Base-by-base conservation (phyloP, 1,140 invertebrate genomes). In the Trichogramma pretiosum region DNA sequence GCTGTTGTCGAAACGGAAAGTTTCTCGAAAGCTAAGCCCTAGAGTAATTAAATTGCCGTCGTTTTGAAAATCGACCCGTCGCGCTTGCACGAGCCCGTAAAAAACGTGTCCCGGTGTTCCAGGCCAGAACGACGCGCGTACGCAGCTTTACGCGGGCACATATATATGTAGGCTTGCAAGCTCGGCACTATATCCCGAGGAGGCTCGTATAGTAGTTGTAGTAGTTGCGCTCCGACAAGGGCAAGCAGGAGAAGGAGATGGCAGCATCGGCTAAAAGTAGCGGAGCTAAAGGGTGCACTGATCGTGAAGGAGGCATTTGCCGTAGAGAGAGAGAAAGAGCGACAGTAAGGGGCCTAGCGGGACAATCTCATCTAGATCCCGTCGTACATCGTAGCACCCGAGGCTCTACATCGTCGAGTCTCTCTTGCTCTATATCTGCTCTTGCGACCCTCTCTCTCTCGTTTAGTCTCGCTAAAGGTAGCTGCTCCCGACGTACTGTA, bases 301-400 rank as follows among this genome's bases (percentile, higher is more conserved):
- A 63, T 64, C 56, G 57, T 49, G 56, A 60, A 39, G n/a, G n/a
- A n/a, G 41, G 59, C 56, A 56, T 55, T 46, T 54, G 19, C 26
- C 14, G 11, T 22, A 17, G 46, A 38, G 28, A 11, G n/a, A 33
- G 26, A 4, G 45, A 33, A 21, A 40, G 21, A 48, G 17, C 14
- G 21, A 23, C 5, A 38, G 46, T 56, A 53, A 57, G 56, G 60
- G 51, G 50, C 54, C 58, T 66, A 61, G 57, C 59, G 61, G 67
- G 65, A 69, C 67, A 70, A 70, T 72, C 67, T 70, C 69, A 70
- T 72, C 67, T 68, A 65, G 61, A 68, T 69, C 63, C 67, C 65
- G 57, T 67, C 66, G 66, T 70, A 72, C 60, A 69, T 70, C 65
- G 63, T 66, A 62, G 57, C 55, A 67, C 59, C 64, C 59, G 60